Evolutionary conservation across 2,888 invertebrate species (phyloP), one percentile per base, ranked within the genome.

Genomic region (Tetrapedia diversipes): DNA sequence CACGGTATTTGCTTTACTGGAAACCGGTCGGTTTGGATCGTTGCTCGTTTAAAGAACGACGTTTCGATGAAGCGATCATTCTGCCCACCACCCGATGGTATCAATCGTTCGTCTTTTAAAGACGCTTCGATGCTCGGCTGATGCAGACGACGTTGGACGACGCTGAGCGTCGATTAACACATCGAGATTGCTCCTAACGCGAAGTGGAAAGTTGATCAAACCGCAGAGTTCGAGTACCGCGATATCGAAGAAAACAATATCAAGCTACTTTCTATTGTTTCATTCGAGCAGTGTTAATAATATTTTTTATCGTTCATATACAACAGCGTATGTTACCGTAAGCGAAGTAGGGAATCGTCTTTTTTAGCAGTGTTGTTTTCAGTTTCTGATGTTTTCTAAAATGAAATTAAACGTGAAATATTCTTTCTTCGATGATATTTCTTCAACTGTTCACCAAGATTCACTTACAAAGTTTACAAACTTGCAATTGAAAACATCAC

Each of bases 1-100:
- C 77, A 72, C 68, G 59, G 57, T 82, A 53, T 76, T 79, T 74
- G 79, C 71, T 80, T 77, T 63, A 71, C 74, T 63, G 54, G 67
- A 74, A 86, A 86, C 86, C 86, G 82, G 86, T 86, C 85, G 79
- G 47, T 64, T 71, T 70, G 51, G 66, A 84, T 84, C 79, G 72
- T 81, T 80, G 71, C 72, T 64, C 78, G 66, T 54, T 71, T 66
- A n/a, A 54, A 34, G 61, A 74, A 77, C 69, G 56, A 54, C 49
- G 32, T 45, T 29, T 29, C 37, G 54, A 69, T 71, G 32, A 71
- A 74, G 29, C 51, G 70, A 70, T 74, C 66, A 41, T 24, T 66
- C 24, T 66, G 43, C 56, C 60, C 71, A 68, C 54, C 66, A 54
- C 74, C 59, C 34, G 22, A 6, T 39, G 39, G 32, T 37, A 24